A percentile compares a stretch with the other conserved stretches of the same genome.
phyloP scores from a whole-genome alignment of 2,797 vertebrate species.

The Periparus ater region DNA sequence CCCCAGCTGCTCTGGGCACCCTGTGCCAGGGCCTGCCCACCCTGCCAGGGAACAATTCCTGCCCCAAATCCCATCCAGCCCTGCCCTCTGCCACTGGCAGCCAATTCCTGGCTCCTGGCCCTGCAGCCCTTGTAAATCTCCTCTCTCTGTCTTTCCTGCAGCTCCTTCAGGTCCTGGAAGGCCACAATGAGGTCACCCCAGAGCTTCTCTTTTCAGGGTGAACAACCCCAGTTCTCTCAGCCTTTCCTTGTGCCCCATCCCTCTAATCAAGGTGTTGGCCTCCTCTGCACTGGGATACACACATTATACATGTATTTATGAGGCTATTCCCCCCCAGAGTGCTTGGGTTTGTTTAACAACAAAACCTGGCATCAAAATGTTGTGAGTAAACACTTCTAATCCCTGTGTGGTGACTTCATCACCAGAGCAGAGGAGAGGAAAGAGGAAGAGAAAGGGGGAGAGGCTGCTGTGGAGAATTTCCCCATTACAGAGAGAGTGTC shows the following conservation, averaged over 20 bases:
- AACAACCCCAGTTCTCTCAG: neutral
- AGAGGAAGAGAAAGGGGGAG: neutral
- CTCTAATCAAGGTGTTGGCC: neutral
- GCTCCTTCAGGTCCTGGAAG: neutral
- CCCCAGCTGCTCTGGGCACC: neutral
- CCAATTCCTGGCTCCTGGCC: neutral
- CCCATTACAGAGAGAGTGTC: neutral
- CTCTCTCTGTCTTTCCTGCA: no score
- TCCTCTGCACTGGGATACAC: neutral
- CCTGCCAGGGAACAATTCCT: neutral
- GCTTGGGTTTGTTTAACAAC: neutral
- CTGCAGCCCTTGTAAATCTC: neutral
- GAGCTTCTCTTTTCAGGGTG: neutral
- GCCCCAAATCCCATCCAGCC: fast-evolving
- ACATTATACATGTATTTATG: fast-evolving
- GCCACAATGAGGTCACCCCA: neutral
- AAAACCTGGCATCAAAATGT: neutral
- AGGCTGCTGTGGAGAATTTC: neutral
- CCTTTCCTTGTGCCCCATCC: neutral
- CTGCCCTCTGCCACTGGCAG: neutral
- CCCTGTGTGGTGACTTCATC: neutral
- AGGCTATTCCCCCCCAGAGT: neutral
- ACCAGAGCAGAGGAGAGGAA: neutral
- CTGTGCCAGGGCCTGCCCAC: neutral
- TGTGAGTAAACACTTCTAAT: neutral